These are phyloP conservation scores for Gambelia wislizenii DNA, from an alignment of 2,797 vertebrate species.

Conservation along the genomic window DNA sequence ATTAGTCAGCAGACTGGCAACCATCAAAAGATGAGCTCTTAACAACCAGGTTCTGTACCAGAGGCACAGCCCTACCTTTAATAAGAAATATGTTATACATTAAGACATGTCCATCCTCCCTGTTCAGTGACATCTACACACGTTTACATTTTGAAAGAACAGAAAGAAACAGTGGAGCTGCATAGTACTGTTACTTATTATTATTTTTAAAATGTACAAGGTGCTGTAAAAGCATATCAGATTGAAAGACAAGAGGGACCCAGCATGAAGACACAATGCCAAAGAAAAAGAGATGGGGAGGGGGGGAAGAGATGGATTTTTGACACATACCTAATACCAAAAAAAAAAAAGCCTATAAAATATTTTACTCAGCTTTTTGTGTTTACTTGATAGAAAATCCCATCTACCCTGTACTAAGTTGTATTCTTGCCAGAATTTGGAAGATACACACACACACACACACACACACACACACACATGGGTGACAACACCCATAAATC, in stretches of 20 bases:
- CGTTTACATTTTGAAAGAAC: neutral
- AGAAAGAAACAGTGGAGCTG: neutral
- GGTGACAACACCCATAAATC: too few species aligned
- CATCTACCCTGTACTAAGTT: neutral
- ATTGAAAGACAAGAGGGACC: neutral
- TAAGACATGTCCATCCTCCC: too few species aligned
- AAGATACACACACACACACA: too few species aligned
- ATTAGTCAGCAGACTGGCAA: slow-evolving; percentile 19
- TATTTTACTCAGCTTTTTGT: neutral
- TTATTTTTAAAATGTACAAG: neutral
- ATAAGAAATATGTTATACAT: neutral
- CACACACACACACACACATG: too few species aligned
- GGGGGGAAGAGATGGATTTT: neutral
- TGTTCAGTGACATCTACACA: neutral
- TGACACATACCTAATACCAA: neutral
- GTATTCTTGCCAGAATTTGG: neutral
- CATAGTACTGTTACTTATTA: neutral
- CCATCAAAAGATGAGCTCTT: slow-evolving; percentile 16
- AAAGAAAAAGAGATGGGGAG: neutral
- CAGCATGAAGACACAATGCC: neutral
- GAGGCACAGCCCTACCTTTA: neutral
- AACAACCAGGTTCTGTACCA: neutral
- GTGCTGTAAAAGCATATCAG: neutral
- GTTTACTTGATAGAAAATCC: neutral
- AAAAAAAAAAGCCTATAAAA: neutral